phyloP scores from a whole-genome alignment of 2,888 invertebrate species.

The Palloptera scutellata region DNA sequence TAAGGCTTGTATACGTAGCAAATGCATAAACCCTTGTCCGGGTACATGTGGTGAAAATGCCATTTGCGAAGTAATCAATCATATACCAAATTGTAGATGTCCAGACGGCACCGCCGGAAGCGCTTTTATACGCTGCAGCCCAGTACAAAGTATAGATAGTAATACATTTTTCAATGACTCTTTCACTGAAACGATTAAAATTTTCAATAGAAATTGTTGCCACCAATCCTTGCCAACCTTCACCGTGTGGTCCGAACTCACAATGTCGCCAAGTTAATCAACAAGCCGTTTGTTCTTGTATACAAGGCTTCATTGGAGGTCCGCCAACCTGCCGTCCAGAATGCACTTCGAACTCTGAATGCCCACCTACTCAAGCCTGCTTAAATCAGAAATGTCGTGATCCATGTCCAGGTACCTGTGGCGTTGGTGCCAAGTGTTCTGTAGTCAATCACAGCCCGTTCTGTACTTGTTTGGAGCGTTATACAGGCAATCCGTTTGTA shows the following conservation, averaged over 20 bases:
- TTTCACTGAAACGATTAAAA: neutral
- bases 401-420: constrained; percentile 86
- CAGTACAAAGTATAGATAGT: constrained; percentile 51
- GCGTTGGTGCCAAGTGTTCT: constrained; percentile 76
- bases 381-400: constrained; percentile 81
- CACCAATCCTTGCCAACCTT: constrained; percentile 72
- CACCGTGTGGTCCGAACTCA: constrained; percentile 82
- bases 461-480: constrained; percentile 74
- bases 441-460: constrained; percentile 84
- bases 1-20: constrained; percentile 74
- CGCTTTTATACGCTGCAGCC: constrained; percentile 76
- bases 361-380: constrained; percentile 77
- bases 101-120: constrained; percentile 72
- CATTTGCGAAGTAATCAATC: constrained; percentile 77
- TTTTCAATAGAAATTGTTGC: constrained; percentile 58
- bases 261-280: constrained; percentile 77
- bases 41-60: constrained; percentile 80
- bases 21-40: constrained; percentile 79
- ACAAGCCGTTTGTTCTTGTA: constrained; percentile 77
- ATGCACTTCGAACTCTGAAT: constrained; percentile 79
- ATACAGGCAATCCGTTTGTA: constrained; percentile 79
- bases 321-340: constrained; percentile 83
- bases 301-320: constrained; percentile 75
- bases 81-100: constrained; percentile 78
- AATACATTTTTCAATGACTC: neutral